phyloP scores from a whole-genome alignment of 2,113 vertebrate species.

The Elgaria multicarinata region DNA sequence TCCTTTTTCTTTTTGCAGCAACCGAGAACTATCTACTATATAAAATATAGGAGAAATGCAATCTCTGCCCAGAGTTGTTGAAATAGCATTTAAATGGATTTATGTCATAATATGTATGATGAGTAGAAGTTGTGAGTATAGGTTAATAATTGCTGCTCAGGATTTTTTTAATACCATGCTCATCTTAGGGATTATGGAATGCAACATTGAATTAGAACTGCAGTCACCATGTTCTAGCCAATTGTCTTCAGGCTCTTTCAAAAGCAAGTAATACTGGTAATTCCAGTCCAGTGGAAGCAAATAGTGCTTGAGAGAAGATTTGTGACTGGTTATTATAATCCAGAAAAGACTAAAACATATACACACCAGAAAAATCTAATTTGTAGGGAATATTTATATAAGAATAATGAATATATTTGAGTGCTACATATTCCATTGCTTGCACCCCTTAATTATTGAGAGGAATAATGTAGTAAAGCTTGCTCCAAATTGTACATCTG shows the following conservation, averaged over 20 bases:
- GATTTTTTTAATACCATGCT: neutral
- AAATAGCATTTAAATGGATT: neutral
- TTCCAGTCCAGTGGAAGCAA: conserved; percentile 38
- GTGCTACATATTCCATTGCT: neutral
- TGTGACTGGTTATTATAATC: conserved; percentile 8
- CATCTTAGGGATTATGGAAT: neutral
- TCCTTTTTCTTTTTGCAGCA: neutral
- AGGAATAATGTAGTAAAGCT: too few species aligned
- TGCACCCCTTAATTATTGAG: neutral
- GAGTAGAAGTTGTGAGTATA: neutral
- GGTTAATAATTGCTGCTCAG: neutral
- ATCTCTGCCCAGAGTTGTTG: neutral
- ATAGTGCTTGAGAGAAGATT: conserved; percentile 10
- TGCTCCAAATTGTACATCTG: conserved; percentile 15
- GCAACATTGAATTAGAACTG: conserved; percentile 33
- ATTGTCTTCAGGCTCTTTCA: neutral
- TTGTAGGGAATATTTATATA: conserved; percentile 22
- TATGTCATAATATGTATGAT: neutral
- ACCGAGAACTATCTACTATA: neutral
- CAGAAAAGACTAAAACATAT: conserved; percentile 5
- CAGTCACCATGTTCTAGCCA: neutral
- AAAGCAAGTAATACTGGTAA: neutral
- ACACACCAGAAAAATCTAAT: conserved; percentile 3
- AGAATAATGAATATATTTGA: conserved; percentile 17
- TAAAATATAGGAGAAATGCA: neutral